Base-by-base conservation (phyloP, 2,888 invertebrate genomes). In the Thecocarcelia acutangulata region DNA sequence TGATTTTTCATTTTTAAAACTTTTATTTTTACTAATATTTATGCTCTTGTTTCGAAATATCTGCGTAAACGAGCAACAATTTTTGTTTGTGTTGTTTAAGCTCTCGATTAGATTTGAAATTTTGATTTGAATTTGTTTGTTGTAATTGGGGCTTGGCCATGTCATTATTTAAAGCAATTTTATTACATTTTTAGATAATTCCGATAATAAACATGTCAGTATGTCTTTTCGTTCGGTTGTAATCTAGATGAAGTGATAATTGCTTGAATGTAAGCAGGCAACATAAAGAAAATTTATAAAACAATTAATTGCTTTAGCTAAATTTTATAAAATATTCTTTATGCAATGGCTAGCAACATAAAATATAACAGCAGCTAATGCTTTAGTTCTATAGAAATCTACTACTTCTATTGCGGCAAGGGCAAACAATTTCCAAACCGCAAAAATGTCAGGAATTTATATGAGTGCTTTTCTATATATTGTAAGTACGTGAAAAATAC, bases 231-330 rank as follows among this genome's bases (percentile, higher is more conserved):
- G 44, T 52, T 64, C 48, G 59, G n/a, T 58, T 54, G 46, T 64
- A 69, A 74, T 74, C 52, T 40, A 54, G 77, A 82, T 82, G 73
- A 70, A 59, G 73, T 74, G 77, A 77, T 82, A 82, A 82, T 82
- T 82, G 73, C 58, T 72, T 68, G 21, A 59, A 52, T 33, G n/a
- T 28, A 5, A 46, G 17, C 52, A 54, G 8, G 11, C 28, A 33
- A 54, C n/a, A 13, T 13, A 13, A 15, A 24, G n/a, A 28, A 28
- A n/a, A 52, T 8, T 28, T 54, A 9, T 1, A 15, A n/a, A 15
- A 15, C 5, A 24, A 24, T 24, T 3, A 3, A 2, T 24, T 24
- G 24, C 24, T 24, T 24, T 2, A 24, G 5, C 24, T 24, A 3
- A 24, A 24, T 24, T 24, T 2, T 24, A 24, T 5, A 24, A 24